Base-by-base conservation (phyloP, 2,113 vertebrate genomes). In the Paedocypris sp. region DNA sequence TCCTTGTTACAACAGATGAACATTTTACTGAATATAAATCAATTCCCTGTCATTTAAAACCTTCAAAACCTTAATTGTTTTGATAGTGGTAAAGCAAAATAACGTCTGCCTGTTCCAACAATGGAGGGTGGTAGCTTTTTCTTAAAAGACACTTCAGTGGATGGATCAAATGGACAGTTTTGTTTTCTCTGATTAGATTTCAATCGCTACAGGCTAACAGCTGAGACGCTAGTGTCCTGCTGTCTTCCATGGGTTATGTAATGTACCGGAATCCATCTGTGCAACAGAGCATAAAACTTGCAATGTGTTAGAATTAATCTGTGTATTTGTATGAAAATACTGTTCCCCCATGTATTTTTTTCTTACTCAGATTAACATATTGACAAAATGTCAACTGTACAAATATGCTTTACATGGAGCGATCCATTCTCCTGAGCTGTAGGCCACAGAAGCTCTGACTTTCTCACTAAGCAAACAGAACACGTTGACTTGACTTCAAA, bases 401-500 rank as follows among this genome's bases (percentile, higher is more conserved):
- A n/a, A n/a, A n/a, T n/a, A n/a, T n/a, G n/a, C n/a, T n/a, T n/a
- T n/a, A n/a, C n/a, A n/a, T n/a, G n/a, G n/a, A n/a, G n/a, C n/a
- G n/a, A n/a, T n/a, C n/a, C 12, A n/a, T 7, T n/a, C 31, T 10
- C 26, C 13, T 39, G n/a, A 36, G 28, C 13, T 13, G 41, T 19
- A 10, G 11, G 13, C 22, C 29, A 7, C 38, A n/a, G 38, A 10
- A 57, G 16, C 3, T 42, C 9, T 20, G 3, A 33, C 48, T 51
- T 20, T 35, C 48, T 35, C 36, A 31, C 39, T 31, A 32, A 13
- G 38, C 39, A 58, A 58, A 58, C 38, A 58, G 25, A 43, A 36
- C 38, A 58, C 53, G 38, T 43, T 58, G 53, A 58, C 39, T 32
- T 58, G 38, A 32, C 53, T 39, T 58, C 12, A n/a, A 58, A 43